Base-by-base conservation (phyloP, 2,888 invertebrate species). In the Agonopterix alstromeriana region DNA sequence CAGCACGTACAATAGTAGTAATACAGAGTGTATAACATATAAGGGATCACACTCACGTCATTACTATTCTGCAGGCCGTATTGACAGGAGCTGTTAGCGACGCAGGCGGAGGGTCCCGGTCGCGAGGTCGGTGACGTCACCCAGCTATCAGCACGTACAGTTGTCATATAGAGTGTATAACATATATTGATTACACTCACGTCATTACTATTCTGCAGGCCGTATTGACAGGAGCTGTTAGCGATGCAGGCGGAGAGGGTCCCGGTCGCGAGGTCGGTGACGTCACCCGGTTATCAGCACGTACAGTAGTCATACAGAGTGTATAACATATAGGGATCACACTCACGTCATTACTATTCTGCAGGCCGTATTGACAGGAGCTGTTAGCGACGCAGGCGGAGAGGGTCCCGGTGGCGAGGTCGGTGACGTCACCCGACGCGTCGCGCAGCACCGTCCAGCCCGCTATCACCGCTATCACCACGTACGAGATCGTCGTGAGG, bases 401-500 rank as follows among this genome's bases (percentile, higher is more conserved):
- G 65, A 92, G 88, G 0, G 90, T 90, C 50, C 89, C 90, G 59
- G 90, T 90, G 7, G 82, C 61, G 10, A 91, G 66, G 55, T 94
- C 93, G 0, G 73, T 77, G 1, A 93, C 62, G 61, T 92, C 87
- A 0, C 96, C 97, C 35, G 93, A 92, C 1, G 97, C 97, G 73
- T 97, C 95, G 10, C 98, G 88, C 41, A 93, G 78, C 35, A 96
- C 93, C 0, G 94, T 92, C 66, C 91, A 91, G 43, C 95, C 96
- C 10, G 94, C 91, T 58, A 96, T 89, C 45, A 96, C 63, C 0
- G 96, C 96, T 90, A 98, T 97, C 35, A 93, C 46, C 42, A 99
- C 73, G 77, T 99, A 99, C 14, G 97, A 95, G 0, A 92, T 50
- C 0, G 97, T 95, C 0, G 98, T 97, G 11, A 98, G 88, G 0